Conservation (phyloP, 2,888 invertebrate species). For the Desoria tigrina region DNA sequence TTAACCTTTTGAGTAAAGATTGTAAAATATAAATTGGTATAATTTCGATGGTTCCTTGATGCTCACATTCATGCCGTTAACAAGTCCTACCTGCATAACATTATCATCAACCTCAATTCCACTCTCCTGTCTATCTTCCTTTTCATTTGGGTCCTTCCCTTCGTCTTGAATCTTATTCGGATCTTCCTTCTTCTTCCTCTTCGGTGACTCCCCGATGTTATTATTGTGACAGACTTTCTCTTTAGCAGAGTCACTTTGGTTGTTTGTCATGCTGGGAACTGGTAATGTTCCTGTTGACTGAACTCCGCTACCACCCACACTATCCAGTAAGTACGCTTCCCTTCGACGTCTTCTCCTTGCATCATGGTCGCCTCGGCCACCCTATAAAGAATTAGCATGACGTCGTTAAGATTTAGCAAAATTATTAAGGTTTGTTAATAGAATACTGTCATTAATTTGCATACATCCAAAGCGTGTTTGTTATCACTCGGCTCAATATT, state of each 20-base stretch:
- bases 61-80: no score
- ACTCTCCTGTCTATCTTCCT: constrained; percentile 56
- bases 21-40: no score
- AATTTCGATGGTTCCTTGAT: no score
- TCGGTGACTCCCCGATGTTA: constrained; percentile 49
- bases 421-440: constrained; percentile 25
- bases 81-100: constrained; percentile 57
- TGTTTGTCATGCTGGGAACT: constrained; percentile 60
- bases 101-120: constrained; percentile 69
- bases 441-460: neutral
- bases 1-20: constrained; percentile 40
- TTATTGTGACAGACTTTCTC: constrained; percentile 52
- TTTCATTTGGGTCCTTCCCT: constrained; percentile 47
- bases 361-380: constrained; percentile 63
- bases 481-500: constrained; percentile 70
- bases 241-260: constrained; percentile 50
- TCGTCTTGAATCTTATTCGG: constrained; percentile 30
- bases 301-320: constrained; percentile 52
- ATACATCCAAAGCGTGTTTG: constrained; percentile 54
- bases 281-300: constrained; percentile 51
- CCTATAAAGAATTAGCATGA: constrained; percentile 58
- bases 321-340: constrained; percentile 53
- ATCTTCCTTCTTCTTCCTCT: constrained; percentile 34
- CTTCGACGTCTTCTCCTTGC: constrained; percentile 64
- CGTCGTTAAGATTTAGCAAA: no score